These are phyloP conservation scores for Forbesichthys agassizii DNA, from an alignment of 2,113 vertebrate species.

Conservation along the genomic window DNA sequence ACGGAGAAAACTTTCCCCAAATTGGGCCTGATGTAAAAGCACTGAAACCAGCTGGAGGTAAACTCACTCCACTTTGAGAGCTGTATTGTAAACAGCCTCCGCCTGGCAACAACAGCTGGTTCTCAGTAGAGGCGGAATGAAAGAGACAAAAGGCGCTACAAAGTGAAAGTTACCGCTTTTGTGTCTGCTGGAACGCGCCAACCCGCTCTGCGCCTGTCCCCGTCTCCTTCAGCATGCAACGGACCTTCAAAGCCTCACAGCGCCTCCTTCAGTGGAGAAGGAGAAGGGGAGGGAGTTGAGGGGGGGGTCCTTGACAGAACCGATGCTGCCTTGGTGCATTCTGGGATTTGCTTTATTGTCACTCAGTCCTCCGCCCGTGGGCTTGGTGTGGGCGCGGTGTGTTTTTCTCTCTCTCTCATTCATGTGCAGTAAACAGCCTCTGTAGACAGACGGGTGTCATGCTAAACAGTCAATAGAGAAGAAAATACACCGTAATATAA, in stretches of 20 bases:
- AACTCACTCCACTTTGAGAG: constrained; percentile 52
- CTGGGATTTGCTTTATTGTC: constrained; percentile 68
- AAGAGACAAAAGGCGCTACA: constrained; percentile 43
- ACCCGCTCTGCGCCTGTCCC: constrained; percentile 59
- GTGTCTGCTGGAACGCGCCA: constrained; percentile 58
- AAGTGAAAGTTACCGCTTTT: constrained; percentile 61
- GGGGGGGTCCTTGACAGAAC: constrained; percentile 53
- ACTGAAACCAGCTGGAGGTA: constrained; percentile 55
- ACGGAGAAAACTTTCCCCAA: constrained; percentile 42
- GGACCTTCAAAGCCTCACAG: constrained; percentile 49
- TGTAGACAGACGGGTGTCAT: constrained; percentile 64
- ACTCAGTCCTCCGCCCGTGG: constrained; percentile 50
- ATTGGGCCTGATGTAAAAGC: constrained; percentile 52
- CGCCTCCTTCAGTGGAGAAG: constrained; percentile 42
- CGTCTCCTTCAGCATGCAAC: constrained; percentile 35
- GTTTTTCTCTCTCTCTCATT: constrained; percentile 3
- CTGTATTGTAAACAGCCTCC: constrained; percentile 53
- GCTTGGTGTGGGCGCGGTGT: constrained; percentile 59
- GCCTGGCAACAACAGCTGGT: constrained; percentile 22
- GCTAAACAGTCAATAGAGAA: constrained; percentile 5
- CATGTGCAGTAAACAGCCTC: constrained; percentile 63
- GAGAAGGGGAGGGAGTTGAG: background rate
- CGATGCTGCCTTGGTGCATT: constrained; percentile 54
- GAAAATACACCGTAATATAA: constrained; percentile 1
- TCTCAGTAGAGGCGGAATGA: constrained; percentile 16